These are phyloP conservation scores for Tapirus terrestris DNA, from an alignment of 2,113 vertebrate genomes.

Conservation along the genomic window DNA sequence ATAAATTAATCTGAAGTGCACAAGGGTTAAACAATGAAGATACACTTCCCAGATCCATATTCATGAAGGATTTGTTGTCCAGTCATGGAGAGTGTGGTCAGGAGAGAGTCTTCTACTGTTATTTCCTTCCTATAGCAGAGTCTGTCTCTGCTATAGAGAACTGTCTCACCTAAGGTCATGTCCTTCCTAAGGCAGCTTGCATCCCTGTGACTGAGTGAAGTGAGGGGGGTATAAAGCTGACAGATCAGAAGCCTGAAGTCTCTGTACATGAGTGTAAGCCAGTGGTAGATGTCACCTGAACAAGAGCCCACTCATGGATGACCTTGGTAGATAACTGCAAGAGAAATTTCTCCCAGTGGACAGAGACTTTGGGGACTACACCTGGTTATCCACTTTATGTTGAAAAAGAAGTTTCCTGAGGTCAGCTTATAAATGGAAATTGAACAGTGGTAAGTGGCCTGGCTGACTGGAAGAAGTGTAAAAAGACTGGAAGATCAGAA, in stretches of 20 bases:
- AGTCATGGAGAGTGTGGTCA: not conserved
- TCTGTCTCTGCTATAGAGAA: not conserved
- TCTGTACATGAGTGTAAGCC: not conserved
- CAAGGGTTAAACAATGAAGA: too few species aligned
- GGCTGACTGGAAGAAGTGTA: not conserved
- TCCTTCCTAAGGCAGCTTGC: not conserved
- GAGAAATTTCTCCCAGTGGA: not conserved
- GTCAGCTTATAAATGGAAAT: not conserved
- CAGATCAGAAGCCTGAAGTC: not conserved
- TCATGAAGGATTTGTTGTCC: not conserved
- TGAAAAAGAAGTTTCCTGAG: not conserved
- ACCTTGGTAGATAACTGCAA: not conserved
- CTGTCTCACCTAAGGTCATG: not conserved
- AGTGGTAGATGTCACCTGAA: not conserved
- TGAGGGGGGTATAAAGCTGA: not conserved
- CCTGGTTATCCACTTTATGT: not conserved
- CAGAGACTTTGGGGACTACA: not conserved
- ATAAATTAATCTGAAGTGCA: not conserved
- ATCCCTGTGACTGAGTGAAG: not conserved
- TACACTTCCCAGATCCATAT: not conserved
- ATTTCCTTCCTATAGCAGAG: not conserved
- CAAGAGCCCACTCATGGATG: not conserved
- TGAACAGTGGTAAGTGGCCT: not conserved
- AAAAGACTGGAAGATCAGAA: not conserved
- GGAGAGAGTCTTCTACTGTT: not conserved